Conservation (phyloP, 2,888 invertebrate species). For the Drosophila monieri region DNA sequence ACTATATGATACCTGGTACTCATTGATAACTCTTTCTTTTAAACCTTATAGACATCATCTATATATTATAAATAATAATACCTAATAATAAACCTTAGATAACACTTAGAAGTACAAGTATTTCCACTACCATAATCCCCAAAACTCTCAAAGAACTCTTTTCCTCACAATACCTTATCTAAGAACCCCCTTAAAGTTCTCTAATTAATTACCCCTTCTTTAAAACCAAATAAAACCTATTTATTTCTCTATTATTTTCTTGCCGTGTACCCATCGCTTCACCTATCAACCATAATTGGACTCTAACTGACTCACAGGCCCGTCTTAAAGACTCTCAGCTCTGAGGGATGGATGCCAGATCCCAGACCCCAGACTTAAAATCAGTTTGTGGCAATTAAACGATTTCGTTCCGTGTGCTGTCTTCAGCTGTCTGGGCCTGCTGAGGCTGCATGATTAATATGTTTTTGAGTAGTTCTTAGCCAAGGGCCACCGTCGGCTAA, state of each 20-base stretch:
- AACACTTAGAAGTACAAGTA: no score
- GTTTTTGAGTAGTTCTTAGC: conserved; percentile 76
- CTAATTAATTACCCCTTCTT: no score
- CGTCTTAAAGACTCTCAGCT: conserved; percentile 1
- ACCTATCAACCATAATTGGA: conserved; percentile 62
- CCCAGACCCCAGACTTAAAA: conserved; percentile 20
- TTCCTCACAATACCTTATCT: no score
- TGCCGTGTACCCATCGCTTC: conserved; percentile 3
- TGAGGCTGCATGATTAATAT: conserved; percentile 71
- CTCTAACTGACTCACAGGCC: conserved; percentile 64
- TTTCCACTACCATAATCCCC: no score
- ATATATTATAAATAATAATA: no score
- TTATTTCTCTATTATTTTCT: not conserved
- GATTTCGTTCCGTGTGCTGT: conserved; percentile 53
- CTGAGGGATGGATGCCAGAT: conserved; percentile 9
- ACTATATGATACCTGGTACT: no score
- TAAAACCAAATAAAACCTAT: not conserved
- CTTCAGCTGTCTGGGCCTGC: conserved; percentile 35
- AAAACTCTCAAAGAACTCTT: no score
- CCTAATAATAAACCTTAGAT: no score
- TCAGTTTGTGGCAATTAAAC: conserved; percentile 66
- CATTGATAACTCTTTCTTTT: no score
- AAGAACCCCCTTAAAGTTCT: no score
- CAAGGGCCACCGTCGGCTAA: conserved; percentile 56
- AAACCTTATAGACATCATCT: no score